Conservation (phyloP, 1,140 invertebrate genomes). For the Leguminivora glycinivorella region DNA sequence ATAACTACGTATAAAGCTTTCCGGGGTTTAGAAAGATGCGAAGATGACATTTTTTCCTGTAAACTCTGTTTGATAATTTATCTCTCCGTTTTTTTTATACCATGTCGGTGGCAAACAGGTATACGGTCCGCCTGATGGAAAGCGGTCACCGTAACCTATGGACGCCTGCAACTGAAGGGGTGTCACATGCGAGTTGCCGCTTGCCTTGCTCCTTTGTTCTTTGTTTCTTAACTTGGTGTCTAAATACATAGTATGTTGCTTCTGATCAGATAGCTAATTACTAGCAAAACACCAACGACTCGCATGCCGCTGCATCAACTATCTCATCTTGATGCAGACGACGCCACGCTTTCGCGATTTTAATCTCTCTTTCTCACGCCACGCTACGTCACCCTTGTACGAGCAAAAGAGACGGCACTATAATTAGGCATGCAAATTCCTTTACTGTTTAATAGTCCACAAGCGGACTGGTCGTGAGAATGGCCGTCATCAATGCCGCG, state of each 20-base stretch:
- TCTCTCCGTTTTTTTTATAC: too few species aligned
- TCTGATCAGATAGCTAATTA: conserved; percentile 9
- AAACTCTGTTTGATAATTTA: too few species aligned
- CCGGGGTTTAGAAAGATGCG: too few species aligned
- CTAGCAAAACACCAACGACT: conserved; percentile 27
- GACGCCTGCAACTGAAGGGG: too few species aligned
- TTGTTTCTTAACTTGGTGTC: not conserved
- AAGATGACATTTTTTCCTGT: too few species aligned
- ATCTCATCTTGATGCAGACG: conserved; percentile 25
- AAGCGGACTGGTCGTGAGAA: conserved; percentile 58
- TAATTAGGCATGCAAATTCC: conserved; percentile 56
- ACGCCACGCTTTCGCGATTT: conserved; percentile 44
- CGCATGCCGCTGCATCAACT: conserved; percentile 34
- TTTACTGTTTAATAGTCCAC: conserved; percentile 57
- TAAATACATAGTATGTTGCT: not conserved
- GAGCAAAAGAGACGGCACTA: conserved; percentile 39
- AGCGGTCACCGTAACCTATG: too few species aligned
- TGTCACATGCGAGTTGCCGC: too few species aligned
- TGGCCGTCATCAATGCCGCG: conserved; percentile 46
- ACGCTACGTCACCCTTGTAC: conserved; percentile 29
- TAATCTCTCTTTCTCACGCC: conserved; percentile 38
- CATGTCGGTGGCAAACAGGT: too few species aligned
- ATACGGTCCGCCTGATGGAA: too few species aligned
- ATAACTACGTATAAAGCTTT: too few species aligned
- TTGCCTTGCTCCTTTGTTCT: not conserved